Base-by-base conservation (phyloP, 2,797 vertebrate species). In the Triplophysa bombifrons region DNA sequence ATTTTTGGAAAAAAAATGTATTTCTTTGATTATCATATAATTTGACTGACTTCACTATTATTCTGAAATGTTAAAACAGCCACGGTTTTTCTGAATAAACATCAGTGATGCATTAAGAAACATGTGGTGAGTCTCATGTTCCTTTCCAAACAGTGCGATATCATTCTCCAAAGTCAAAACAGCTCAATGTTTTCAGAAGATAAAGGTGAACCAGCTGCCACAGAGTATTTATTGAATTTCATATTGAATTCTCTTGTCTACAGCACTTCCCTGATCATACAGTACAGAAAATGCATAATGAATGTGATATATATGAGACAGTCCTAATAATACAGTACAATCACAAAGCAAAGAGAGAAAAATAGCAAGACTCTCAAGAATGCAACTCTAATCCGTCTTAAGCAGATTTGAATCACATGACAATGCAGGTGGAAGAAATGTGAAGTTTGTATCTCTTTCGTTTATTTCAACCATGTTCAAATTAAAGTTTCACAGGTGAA, bases 401-500 rank as follows among this genome's bases (percentile, higher is more conserved):
- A 53, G 6, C 27, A 11, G 6, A 17, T 70, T 6, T 17, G 10
- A 38, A 61, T 20, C 58, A 53, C 76, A 25, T 50, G 66, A 22
- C 67, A 65, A 16, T 19, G 10, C 51, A 68, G 14, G 48, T 30
- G 63, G 58, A n/a, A 27, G 3, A 27, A 14, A 67, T 55, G 25
- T 19, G 1, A 44, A 16, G 10, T 67, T 20, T 67, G 22, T 16
- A 76, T 3, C 13, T 58, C 11, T 38, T 38, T 70, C 1, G 9
- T 78, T 78, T 78, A 71, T 78, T 70, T 63, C 12, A 76, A 41
- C 17, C 22, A 53, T 11, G 13, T 58, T 76, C 53, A 76, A 48
- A 69, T 60, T 46, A 34, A 60, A 27, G 61, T 61, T 38, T 17
- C 38, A 17, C 9, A 56, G 20, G 22, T 46, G 17, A 46, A 76